Percentiles rank a stretch among this genome's conserved stretches.
These are phyloP conservation scores for Xanthia icteritia DNA, from an alignment of 2,888 invertebrate species.

Conservation along the genomic window DNA sequence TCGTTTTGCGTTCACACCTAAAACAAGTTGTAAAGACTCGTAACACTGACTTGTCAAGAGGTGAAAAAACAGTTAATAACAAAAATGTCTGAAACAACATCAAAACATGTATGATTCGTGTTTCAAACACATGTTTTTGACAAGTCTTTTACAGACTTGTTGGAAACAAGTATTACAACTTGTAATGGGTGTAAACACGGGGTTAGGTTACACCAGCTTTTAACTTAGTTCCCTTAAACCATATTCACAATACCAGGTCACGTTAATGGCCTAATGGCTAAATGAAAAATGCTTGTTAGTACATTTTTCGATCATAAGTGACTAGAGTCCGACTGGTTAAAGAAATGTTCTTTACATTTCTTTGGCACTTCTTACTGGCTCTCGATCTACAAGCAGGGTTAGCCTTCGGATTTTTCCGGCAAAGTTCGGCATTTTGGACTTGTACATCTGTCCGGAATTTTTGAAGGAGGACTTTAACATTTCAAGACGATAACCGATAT, in stretches of 20 bases:
- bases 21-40: neutral
- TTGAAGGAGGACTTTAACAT: neutral
- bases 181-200: neutral
- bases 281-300: constrained; percentile 29
- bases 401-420: neutral
- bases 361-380: constrained; percentile 50
- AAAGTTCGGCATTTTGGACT: neutral
- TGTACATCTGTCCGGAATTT: neutral
- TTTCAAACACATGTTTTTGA: neutral
- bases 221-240: constrained; percentile 55
- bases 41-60: neutral
- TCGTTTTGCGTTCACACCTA: constrained; percentile 1
- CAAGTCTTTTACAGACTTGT: neutral
- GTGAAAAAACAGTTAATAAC: neutral
- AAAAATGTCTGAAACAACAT: neutral
- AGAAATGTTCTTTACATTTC: constrained; percentile 42
- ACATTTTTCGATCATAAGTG: constrained; percentile 52
- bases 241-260: constrained; percentile 57
- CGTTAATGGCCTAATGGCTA: constrained; percentile 44
- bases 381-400: neutral
- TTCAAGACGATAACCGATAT: neutral
- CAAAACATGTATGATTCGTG: no score
- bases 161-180: neutral
- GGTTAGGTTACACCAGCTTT: constrained; percentile 22
- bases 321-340: constrained; percentile 63